Conservation (phyloP, 2,888 invertebrate species). For the Drosophila kokeensis region DNA sequence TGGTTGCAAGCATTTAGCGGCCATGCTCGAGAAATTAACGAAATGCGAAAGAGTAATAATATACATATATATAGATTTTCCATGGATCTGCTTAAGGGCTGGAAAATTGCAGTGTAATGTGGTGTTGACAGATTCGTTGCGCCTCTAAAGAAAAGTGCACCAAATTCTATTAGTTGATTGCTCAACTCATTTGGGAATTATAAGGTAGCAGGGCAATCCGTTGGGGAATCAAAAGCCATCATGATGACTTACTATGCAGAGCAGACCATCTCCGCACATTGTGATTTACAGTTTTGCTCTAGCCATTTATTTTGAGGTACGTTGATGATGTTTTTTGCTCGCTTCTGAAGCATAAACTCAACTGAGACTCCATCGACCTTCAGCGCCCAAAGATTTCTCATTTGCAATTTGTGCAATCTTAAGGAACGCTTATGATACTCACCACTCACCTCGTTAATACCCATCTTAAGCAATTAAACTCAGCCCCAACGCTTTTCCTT, state of each 20-base stretch:
- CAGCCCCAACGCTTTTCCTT: slow-evolving; percentile 23
- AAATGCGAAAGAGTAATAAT: slow-evolving; percentile 27
- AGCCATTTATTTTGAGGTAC: not conserved
- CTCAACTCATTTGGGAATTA: slow-evolving; percentile 25
- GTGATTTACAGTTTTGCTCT: slow-evolving; percentile 25
- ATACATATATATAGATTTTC: not conserved
- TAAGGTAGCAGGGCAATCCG: not conserved
- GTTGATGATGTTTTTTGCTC: slow-evolving; percentile 5
- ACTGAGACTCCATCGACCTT: not conserved
- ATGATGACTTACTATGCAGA: slow-evolving; percentile 16
- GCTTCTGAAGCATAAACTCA: not conserved
- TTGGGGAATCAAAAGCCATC: not conserved
- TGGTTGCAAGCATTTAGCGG: slow-evolving; percentile 52
- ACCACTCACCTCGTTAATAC: slow-evolving; percentile 62
- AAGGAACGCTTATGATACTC: slow-evolving; percentile 52
- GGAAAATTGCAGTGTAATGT: slow-evolving; percentile 7
- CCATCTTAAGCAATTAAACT: slow-evolving; percentile 22
- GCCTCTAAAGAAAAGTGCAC: slow-evolving; percentile 1
- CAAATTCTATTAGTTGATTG: not conserved
- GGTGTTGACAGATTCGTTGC: slow-evolving; percentile 30
- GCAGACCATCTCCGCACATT: not conserved
- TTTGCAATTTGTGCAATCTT: slow-evolving; percentile 33
- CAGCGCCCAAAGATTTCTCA: slow-evolving; percentile 1
- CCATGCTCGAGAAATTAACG: slow-evolving; percentile 31
- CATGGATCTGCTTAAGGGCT: not conserved